Percentiles rank a stretch among this genome's conserved stretches.
These are phyloP conservation scores for Mesocricetus auratus DNA, from an alignment of 2,113 vertebrate species.

Conservation along the genomic window DNA sequence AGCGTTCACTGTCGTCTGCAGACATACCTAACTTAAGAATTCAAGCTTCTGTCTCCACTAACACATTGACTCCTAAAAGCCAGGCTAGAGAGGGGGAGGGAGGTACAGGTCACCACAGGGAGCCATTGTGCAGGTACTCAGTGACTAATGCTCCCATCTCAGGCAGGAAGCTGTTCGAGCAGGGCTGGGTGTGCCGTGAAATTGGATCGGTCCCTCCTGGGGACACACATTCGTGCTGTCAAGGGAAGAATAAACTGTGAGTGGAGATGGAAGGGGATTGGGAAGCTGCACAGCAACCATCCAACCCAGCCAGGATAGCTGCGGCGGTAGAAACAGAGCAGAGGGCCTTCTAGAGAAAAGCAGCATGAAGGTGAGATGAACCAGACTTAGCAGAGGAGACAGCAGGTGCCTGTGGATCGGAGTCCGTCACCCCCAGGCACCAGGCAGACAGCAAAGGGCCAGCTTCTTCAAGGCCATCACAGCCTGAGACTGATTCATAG, in stretches of 20 bases:
- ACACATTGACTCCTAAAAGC: not conserved
- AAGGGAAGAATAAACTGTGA: not conserved
- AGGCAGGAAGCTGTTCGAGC: rapidly evolving
- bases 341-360: not conserved
- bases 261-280: too few species aligned
- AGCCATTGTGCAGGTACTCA: not conserved
- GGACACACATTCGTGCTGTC: not conserved
- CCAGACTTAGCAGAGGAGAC: not conserved
- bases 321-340: not conserved
- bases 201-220: not conserved
- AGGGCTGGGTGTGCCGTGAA: rapidly evolving
- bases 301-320: too few species aligned
- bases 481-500: too few species aligned
- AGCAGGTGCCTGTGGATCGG: not conserved
- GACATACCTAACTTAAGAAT: not conserved
- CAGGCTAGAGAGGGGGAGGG: not conserved
- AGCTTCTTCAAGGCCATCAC: rapidly evolving
- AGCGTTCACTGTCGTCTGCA: too few species aligned
- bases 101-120: not conserved
- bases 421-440: not conserved
- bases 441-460: not conserved
- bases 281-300: rapidly evolving
- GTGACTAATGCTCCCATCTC: not conserved
- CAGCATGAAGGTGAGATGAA: not conserved
- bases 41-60: not conserved